These are phyloP conservation scores for Saiga tatarica DNA, from an alignment of 2,113 vertebrate species.

Conservation along the genomic window DNA sequence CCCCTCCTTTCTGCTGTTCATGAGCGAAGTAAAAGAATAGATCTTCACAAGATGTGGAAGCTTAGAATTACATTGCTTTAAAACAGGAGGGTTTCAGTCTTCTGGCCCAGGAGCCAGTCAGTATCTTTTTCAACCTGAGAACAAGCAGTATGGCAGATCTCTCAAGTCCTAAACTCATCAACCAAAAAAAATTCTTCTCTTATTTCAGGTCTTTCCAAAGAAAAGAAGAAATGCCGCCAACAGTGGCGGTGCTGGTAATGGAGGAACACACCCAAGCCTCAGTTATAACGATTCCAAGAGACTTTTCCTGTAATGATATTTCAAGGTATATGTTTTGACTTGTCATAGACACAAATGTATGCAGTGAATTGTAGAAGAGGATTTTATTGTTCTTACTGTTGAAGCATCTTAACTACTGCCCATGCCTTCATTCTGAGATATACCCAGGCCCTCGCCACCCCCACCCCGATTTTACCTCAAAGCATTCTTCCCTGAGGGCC, in stretches of 20 bases:
- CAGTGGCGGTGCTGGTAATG: not conserved
- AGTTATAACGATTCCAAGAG: not conserved
- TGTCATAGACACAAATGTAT: not conserved
- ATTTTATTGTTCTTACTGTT: not conserved
- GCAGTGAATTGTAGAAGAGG: not conserved
- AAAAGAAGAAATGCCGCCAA: not conserved
- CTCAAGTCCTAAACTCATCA: not conserved
- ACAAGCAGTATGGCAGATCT: not conserved
- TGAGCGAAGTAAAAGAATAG: not conserved
- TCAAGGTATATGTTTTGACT: not conserved
- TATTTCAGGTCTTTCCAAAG: not conserved
- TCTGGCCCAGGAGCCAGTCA: not conserved
- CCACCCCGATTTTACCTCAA: not conserved
- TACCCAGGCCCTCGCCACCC: not conserved
- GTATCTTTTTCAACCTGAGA: constrained; percentile 15
- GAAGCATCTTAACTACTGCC: no score
- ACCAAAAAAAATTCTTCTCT: not conserved
- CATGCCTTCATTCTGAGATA: not conserved
- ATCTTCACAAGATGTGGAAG: not conserved
- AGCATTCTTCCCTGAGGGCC: not conserved
- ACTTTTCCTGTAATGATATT: not conserved
- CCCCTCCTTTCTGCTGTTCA: constrained; percentile 16
- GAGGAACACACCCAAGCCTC: not conserved
- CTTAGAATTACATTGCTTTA: not conserved
- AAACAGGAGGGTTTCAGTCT: not conserved